Conservation (phyloP, 2,888 invertebrate genomes). For the Ochlodes sylvanus region DNA sequence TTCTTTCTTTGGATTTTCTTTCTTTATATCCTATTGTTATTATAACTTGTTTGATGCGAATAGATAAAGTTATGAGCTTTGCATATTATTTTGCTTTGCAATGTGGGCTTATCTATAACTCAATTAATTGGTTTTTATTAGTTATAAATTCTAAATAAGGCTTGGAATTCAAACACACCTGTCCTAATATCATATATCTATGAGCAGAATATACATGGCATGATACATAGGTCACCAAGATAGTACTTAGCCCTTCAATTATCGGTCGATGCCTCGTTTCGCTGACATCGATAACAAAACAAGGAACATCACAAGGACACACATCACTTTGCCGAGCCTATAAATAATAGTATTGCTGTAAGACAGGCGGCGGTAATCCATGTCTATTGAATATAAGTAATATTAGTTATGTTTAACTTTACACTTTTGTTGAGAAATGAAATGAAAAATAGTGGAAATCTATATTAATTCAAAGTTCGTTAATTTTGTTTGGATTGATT, state of each 20-base stretch:
- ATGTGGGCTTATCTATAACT: no score
- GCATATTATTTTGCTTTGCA: no score
- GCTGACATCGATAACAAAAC: conserved; percentile 65
- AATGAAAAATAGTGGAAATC: not conserved
- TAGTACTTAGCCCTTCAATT: conserved; percentile 80
- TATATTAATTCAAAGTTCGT: no score
- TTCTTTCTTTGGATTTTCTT: not conserved
- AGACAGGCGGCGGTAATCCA: conserved; percentile 7
- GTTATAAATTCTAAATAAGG: not conserved
- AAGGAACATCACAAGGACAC: conserved; percentile 70
- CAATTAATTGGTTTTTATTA: no score
- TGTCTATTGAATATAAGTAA: conserved; percentile 6
- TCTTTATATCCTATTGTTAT: not conserved
- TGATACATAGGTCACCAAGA: conserved; percentile 69
- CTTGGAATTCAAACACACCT: conserved; percentile 50
- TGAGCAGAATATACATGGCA: conserved; percentile 62
- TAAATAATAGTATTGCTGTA: conserved; percentile 24
- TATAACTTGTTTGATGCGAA: not conserved
- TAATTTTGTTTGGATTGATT: no score
- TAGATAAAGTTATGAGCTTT: no score
- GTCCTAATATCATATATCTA: conserved; percentile 46
- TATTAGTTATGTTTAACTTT: not conserved
- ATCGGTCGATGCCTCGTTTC: conserved; percentile 81
- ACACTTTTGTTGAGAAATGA: not conserved
- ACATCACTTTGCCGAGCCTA: conserved; percentile 57